phyloP scores from a whole-genome alignment of 2,113 vertebrate species.

The Podocnemis expansa region DNA sequence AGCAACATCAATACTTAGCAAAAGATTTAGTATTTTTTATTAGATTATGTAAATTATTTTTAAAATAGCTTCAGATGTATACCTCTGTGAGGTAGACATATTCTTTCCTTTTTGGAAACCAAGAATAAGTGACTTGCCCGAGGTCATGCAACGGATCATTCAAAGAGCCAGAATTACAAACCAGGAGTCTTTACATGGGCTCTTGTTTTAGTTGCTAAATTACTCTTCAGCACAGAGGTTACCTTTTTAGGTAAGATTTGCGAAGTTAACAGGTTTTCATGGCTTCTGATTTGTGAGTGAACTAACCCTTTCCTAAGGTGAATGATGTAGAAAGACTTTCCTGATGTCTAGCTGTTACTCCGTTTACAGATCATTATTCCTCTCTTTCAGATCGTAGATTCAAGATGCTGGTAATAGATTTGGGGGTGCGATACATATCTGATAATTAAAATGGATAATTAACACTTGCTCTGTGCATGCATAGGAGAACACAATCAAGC shows the following conservation, averaged over 20 bases:
- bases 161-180: not conserved
- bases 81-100: not conserved
- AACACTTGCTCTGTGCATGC: slow-evolving; percentile 67
- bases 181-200: not conserved
- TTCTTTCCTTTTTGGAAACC: not conserved
- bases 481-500: slow-evolving; percentile 48
- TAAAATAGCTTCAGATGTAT: not conserved
- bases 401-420: slow-evolving; percentile 6
- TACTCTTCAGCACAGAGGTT: not conserved
- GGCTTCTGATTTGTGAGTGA: not conserved
- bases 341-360: not conserved
- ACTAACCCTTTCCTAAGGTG: not conserved
- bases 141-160: not conserved
- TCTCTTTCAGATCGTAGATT: not conserved
- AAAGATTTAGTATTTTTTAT: not conserved
- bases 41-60: not conserved
- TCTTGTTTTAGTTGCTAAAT: not conserved
- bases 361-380: not conserved
- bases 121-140: not conserved
- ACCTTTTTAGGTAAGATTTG: not conserved
- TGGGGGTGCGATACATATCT: slow-evolving; percentile 63
- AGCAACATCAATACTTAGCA: not conserved
- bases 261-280: not conserved
- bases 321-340: not conserved
- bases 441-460: slow-evolving; percentile 20